Percentiles rank a stretch among this genome's conserved stretches.
Evolutionary conservation across 2,797 vertebrate species (phyloP).

Genomic region (Furcifer pardalis): DNA sequence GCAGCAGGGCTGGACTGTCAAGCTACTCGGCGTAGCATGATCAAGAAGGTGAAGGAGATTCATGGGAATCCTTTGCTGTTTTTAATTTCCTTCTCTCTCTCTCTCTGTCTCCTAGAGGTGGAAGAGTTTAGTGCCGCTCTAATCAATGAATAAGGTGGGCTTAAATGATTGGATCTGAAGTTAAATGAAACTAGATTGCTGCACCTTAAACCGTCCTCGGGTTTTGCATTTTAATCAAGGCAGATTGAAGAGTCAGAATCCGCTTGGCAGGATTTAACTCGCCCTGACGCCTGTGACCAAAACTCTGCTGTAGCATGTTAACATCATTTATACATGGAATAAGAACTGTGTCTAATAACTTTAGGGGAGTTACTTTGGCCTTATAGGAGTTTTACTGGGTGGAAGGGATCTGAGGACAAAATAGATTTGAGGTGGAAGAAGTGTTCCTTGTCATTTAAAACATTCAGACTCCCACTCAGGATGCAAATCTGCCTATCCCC

Average conservation of each 20-base stretch:
- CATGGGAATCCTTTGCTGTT: background rate
- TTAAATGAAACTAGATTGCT: background rate
- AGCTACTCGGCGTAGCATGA: slow-evolving; percentile 80
- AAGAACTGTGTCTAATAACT: background rate
- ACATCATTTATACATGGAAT: background rate
- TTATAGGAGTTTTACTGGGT: background rate
- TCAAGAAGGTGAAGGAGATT: background rate
- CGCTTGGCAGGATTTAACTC: background rate
- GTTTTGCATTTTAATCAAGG: background rate
- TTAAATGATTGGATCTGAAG: background rate
- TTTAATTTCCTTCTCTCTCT: background rate
- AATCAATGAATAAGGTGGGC: background rate
- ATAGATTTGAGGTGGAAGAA: background rate
- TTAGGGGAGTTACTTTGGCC: background rate
- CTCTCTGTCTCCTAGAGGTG: background rate
- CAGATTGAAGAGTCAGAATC: background rate
- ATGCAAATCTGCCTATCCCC: too few relatives aligned
- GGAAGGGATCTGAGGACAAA: background rate
- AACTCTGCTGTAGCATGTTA: background rate
- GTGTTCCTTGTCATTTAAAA: background rate
- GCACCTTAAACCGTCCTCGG: background rate
- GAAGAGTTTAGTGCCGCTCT: background rate
- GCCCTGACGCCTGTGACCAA: background rate
- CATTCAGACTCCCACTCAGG: background rate
- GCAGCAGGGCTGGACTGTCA: slow-evolving; percentile 82